Percentiles rank a stretch among this genome's conserved stretches.
These are phyloP conservation scores for Amphimallon solstitiale DNA, from an alignment of 2,888 invertebrate genomes.

Conservation along the genomic window DNA sequence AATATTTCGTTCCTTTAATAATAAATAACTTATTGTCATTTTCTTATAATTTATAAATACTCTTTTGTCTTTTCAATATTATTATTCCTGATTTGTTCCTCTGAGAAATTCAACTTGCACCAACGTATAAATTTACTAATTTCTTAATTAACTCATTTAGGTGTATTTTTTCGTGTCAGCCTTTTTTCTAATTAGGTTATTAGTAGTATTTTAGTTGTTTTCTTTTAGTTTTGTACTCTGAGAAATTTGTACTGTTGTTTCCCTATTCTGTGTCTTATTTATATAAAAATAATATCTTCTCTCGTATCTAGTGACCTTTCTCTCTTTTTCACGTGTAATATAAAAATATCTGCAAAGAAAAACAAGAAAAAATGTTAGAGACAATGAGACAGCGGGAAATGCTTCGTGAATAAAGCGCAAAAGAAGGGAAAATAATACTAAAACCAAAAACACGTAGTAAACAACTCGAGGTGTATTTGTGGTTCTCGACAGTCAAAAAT, in stretches of 20 bases:
- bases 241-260: slow-evolving; percentile 59
- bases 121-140: slow-evolving; percentile 39
- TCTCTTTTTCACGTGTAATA: slow-evolving; percentile 48
- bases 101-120: slow-evolving; percentile 53
- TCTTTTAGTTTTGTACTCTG: slow-evolving; percentile 56
- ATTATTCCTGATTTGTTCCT: slow-evolving; percentile 57
- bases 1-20: slow-evolving; percentile 5
- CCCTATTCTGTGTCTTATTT: slow-evolving; percentile 33
- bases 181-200: slow-evolving; percentile 44
- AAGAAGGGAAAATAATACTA: too few species aligned
- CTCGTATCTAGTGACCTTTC: slow-evolving; percentile 52
- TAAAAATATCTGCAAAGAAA: slow-evolving; percentile 57
- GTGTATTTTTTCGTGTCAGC: slow-evolving; percentile 44
- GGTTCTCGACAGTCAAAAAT: too few species aligned
- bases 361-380: slow-evolving; percentile 42
- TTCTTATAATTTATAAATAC: slow-evolving; percentile 31
- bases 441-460: too few species aligned
- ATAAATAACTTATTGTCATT: slow-evolving; percentile 49
- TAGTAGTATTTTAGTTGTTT: slow-evolving; percentile 14
- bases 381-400: too few species aligned
- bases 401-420: too few species aligned
- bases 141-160: too few species aligned
- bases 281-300: slow-evolving; percentile 57
- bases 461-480: too few species aligned
- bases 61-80: neutral